Evolutionary conservation across 2,797 vertebrate species (phyloP), one percentile per base, ranked within the genome.

Genomic region (Peromyscus nudipes): DNA sequence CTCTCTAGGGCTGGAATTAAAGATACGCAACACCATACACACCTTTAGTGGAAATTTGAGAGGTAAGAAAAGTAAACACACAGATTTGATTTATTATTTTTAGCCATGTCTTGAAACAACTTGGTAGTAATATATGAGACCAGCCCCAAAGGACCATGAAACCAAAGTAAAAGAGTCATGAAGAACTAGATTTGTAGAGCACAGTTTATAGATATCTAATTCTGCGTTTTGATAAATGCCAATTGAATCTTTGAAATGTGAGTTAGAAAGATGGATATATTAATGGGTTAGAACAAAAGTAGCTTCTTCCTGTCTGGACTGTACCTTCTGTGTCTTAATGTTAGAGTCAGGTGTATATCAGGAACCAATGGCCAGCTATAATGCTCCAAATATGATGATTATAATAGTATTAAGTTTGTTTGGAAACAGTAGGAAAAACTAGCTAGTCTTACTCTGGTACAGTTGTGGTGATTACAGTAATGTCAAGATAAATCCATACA

Each of bases 1-100:
- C 27, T 77, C 29, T 79, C 43, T 31, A 34, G 14, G 49, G 29
- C 27, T 79, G 46, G 43, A 46, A 52, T 79, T 79, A 52, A 79
- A 79, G 76, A 19, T 49, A 16, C 34, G 29, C 43, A 34, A 19
- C 14, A 49, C 29, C 16, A 34, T 79, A 16, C 16, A 79, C 8
- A 79, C 29, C 76, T 82, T 94, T 86, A 52, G 57, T 89, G 17
- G 79, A 49, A 31, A 67, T 89, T 95, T 93, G 83, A 96, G 46
- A 88, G 71, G 27, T 34, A 76, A 23, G 31, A 88, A 23, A 85
- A 23, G 10, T 91, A 79, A 94, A 92, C 3, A 37, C 9, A 10
- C 89, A 40, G 27, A 65, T 91, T 91, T 62, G 55, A 73, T 90
- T 85, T 95, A 82, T 37, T 46, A 9, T 71, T 67, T 85, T 89